Evolutionary conservation across 2,888 invertebrate species (phyloP).

Genomic region (Noctua comes): DNA sequence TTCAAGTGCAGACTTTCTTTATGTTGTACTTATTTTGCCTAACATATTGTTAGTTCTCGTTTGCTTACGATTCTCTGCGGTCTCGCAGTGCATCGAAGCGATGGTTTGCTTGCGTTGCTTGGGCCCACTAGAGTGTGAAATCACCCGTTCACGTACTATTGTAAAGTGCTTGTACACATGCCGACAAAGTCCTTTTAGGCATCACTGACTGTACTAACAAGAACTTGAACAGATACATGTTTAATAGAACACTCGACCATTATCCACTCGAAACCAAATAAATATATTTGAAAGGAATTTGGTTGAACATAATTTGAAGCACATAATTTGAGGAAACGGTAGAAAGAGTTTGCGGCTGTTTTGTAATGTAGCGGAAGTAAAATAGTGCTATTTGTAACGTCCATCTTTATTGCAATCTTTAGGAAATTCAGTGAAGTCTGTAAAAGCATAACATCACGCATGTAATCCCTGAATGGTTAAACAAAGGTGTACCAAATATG

Average conservation of each 20-base stretch:
- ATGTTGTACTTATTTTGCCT: conserved; percentile 21
- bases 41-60: conserved; percentile 29
- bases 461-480: background rate
- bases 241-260: conserved; percentile 72
- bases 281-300: conserved; percentile 49
- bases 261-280: conserved; percentile 74
- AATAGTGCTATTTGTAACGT: conserved; percentile 34
- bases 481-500: background rate
- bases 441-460: background rate
- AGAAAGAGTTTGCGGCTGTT: conserved; percentile 56
- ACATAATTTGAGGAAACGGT: conserved; percentile 51
- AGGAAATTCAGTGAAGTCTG: background rate
- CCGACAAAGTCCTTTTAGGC: conserved; percentile 80
- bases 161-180: conserved; percentile 66
- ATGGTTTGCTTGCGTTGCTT: conserved; percentile 74
- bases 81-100: conserved; percentile 80
- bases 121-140: conserved; percentile 84
- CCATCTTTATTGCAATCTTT: conserved; percentile 7
- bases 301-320: conserved; percentile 43
- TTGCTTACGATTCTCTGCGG: conserved; percentile 81
- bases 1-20: background rate
- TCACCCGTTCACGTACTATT: conserved; percentile 79
- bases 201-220: conserved; percentile 62
- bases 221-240: conserved; percentile 64
- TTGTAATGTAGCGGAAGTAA: conserved; percentile 40